Base-by-base conservation (phyloP, 2,113 vertebrate genomes). In the Orientallactaga bullata region DNA sequence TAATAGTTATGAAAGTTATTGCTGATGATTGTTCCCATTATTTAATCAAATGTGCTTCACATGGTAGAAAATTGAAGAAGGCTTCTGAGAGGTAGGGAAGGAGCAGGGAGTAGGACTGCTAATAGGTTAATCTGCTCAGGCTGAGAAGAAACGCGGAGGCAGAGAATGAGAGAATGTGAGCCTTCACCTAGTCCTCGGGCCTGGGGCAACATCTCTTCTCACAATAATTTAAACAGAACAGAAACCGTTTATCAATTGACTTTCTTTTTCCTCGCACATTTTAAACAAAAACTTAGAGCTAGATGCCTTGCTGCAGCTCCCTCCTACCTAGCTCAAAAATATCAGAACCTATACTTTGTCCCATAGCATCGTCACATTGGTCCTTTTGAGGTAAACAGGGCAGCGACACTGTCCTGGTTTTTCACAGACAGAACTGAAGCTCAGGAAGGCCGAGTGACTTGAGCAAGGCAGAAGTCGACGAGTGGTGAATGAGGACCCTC, bases 1-100 rank as follows among this genome's bases (percentile, higher is more conserved):
- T 21, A 63, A 42, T 32, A 65, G 30, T 88, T 42, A 80, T 55
- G 85, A 60, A 80, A 94, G 82, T 74, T 47, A 95, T 72, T 87
- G 86, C 66, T 30, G 7, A 76, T 86, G 28, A 69, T 4, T 93
- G 85, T 90, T 72, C 68, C 13, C 72, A 71, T 61, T 18, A 69
- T 35, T 15, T 17, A 11, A 80, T 55, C 63, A 42, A 80, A 71
- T 73, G 39, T 88, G 28, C 12, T 93, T 68, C 9, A 1, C 66
- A 55, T 80, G 37, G 15, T 55, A 78, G 63, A 60, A 71, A 85
- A 90, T 5, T 42, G 80, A 88, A 85, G 28, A 68, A 69, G 12
- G 58, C 13, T 79, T 61, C 47, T 74, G 37, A 26, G 51, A 85
- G 58, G 13, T 47, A 80, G 66, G 16, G n/a, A 72, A 58, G n/a